Conservation (phyloP, 2,113 vertebrate species). For the Dendrocopos noguchii region DNA sequence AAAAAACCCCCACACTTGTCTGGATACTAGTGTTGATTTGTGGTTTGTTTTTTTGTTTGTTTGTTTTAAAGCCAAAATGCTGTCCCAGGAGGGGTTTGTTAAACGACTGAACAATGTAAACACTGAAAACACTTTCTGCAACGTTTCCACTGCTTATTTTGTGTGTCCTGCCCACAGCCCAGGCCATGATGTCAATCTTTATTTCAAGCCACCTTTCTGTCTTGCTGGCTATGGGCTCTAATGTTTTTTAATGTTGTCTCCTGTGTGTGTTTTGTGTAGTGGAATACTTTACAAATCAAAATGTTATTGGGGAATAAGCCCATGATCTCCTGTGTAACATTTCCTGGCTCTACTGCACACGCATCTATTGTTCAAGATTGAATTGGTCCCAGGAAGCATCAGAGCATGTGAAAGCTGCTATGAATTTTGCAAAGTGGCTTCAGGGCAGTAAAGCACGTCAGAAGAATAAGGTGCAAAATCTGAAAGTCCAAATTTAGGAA, state of each 20-base stretch:
- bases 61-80: neutral
- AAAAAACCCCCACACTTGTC: neutral
- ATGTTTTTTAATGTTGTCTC: conserved; percentile 75
- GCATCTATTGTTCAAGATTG: conserved; percentile 77
- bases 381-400: conserved; percentile 81
- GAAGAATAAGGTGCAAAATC: conserved; percentile 74
- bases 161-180: neutral
- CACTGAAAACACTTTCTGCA: neutral
- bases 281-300: conserved; percentile 72
- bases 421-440: conserved; percentile 80
- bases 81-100: neutral
- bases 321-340: conserved; percentile 63
- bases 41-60: no score
- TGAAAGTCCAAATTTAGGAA: conserved; percentile 74
- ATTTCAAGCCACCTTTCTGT: conserved; percentile 41
- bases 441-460: conserved; percentile 75
- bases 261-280: conserved; percentile 66
- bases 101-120: neutral
- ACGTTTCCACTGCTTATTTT: conserved; percentile 1
- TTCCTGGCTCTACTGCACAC: conserved; percentile 58
- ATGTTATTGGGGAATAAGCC: conserved; percentile 66
- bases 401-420: conserved; percentile 74
- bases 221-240: conserved; percentile 46
- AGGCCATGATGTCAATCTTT: neutral
- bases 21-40: neutral